Evolutionary conservation across 2,113 vertebrate species (phyloP).

Genomic region (Phalacrocorax aristotelis): DNA sequence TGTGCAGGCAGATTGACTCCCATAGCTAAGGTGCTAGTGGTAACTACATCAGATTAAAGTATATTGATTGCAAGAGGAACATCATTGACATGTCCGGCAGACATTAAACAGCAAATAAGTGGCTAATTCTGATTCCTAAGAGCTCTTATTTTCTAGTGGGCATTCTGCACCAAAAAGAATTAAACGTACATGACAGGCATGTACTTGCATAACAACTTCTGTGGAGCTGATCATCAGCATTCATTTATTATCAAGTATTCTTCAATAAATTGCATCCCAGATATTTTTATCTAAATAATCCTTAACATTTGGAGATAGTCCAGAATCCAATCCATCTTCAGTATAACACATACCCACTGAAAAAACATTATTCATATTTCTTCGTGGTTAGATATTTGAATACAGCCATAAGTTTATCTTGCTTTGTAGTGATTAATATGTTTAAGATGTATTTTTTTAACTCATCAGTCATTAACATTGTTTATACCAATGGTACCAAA

Average conservation of each 20-base stretch:
- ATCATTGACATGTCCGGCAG: neutral
- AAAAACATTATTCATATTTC: neutral
- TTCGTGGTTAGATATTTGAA: neutral
- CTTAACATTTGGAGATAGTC: neutral
- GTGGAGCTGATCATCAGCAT: neutral
- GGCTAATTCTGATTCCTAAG: neutral
- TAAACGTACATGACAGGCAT: neutral
- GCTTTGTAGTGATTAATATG: neutral
- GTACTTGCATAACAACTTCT: neutral
- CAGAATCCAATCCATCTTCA: neutral
- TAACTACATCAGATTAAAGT: conserved; percentile 81
- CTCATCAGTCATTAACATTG: neutral
- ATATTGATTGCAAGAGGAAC: conserved; percentile 23
- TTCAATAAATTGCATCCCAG: neutral
- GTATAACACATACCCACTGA: neutral
- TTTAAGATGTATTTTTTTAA: neutral
- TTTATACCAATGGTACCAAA: neutral
- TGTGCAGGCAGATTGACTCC: conserved; percentile 98
- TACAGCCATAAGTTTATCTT: neutral
- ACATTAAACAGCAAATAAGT: neutral
- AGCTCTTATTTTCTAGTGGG: neutral
- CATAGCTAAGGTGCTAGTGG: conserved; percentile 96
- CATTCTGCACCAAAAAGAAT: neutral
- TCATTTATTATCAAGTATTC: neutral
- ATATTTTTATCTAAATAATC: neutral